phyloP scores from a whole-genome alignment of 2,113 vertebrate species.

The Perca schrenkii region DNA sequence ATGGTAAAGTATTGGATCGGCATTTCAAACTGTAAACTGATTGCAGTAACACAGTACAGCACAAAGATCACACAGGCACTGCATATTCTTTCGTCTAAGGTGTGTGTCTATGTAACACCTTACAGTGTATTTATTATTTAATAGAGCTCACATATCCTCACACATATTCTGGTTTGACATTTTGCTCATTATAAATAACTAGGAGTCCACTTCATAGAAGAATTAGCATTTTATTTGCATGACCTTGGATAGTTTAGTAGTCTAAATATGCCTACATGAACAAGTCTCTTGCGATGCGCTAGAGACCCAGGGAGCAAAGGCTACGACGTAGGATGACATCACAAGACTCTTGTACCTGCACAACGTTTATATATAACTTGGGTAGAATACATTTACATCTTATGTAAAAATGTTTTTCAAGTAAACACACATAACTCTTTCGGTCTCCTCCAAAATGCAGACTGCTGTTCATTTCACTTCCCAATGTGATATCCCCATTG shows the following conservation, averaged over 20 bases:
- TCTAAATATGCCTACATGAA: conserved; percentile 27
- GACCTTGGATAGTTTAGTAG: conserved; percentile 28
- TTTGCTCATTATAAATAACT: conserved; percentile 49
- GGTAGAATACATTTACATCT: background rate
- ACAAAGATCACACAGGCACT: conserved; percentile 21
- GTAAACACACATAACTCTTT: background rate
- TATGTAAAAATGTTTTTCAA: conserved; percentile 4
- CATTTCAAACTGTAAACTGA: conserved; percentile 61
- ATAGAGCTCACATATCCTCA: conserved; percentile 3
- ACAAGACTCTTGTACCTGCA: background rate
- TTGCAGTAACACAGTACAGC: conserved; percentile 29
- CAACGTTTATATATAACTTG: background rate
- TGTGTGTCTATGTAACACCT: conserved; percentile 24
- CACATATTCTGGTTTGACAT: conserved; percentile 30
- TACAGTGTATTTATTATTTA: conserved; percentile 50
- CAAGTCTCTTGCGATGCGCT: conserved; percentile 8
- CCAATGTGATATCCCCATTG: too few species aligned
- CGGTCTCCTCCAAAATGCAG: background rate
- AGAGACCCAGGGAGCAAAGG: background rate
- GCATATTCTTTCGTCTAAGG: conserved; percentile 3
- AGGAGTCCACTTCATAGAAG: conserved; percentile 19
- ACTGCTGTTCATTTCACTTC: background rate
- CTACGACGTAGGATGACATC: background rate
- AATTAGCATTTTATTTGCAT: conserved; percentile 41
- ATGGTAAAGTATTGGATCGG: conserved; percentile 42